These are phyloP conservation scores for Tigriopus japonicus DNA, from an alignment of 1,140 invertebrate genomes.

Conservation along the genomic window DNA sequence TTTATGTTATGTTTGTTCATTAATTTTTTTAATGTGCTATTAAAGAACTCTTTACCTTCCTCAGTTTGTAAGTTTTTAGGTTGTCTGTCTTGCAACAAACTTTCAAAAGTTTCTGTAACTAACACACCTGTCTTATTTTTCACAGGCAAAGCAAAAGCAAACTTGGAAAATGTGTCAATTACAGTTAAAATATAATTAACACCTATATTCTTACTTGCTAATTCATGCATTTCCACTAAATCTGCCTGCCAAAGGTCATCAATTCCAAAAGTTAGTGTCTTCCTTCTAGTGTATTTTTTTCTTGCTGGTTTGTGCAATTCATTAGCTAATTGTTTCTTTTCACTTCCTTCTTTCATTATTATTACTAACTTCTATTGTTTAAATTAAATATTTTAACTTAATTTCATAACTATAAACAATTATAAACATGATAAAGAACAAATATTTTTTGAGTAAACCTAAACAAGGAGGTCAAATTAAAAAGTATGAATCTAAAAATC, in stretches of 20 bases:
- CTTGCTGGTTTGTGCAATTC: no score
- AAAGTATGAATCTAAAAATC: no score
- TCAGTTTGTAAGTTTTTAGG: constrained; percentile 29
- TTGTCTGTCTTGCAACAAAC: constrained; percentile 19
- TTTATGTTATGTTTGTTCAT: constrained; percentile 15
- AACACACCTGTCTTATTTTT: constrained; percentile 27
- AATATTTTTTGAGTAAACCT: no score
- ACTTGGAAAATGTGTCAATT: constrained; percentile 30
- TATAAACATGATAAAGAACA: no score
- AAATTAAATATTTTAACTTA: no score
- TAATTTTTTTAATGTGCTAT: constrained; percentile 17
- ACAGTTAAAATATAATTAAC: constrained; percentile 28
- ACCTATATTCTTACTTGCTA: constrained; percentile 24
- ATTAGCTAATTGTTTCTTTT: no score
- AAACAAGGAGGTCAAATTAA: no score
- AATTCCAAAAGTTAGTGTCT: constrained; percentile 17
- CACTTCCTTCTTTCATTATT: no score
- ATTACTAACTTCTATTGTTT: no score
- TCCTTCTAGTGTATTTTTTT: no score
- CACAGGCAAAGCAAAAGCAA: constrained; percentile 26
- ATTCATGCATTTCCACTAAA: constrained; percentile 21
- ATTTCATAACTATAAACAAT: no score
- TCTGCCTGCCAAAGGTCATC: constrained; percentile 26
- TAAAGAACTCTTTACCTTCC: constrained; percentile 27
- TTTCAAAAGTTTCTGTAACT: constrained; percentile 19